Base-by-base conservation (phyloP, 2,888 invertebrate species). In the Eupithecia tripunctaria region DNA sequence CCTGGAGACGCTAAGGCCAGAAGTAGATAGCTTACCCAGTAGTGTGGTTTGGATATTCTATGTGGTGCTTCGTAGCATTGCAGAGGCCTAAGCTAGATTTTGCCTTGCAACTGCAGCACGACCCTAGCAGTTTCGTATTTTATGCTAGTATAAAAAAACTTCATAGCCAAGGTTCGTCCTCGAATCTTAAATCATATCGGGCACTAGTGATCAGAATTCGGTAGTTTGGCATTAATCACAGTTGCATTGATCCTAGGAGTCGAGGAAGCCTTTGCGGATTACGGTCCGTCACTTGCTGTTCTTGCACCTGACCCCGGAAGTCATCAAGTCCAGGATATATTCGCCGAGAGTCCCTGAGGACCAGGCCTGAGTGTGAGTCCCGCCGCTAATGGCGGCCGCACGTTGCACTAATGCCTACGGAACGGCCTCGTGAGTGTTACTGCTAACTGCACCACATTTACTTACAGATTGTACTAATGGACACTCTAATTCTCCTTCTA, bases 391-490 rank as follows among this genome's bases (percentile, higher is more conserved):
- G 32, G 32, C 18, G 36, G 15, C 41, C 36, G 62, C 62, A n/a
- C 25, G 25, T n/a, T 18, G n/a, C 47, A 10, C 2, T 36, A 63
- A 63, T 63, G 63, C 12, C 14, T 27, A 43, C 43, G 25, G 18
- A 63, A 12, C 36, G 36, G 63, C 0, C 63, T 8, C 27, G 25
- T 12, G 59, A 8, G 18, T 25, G 18, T 27, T 29, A 15, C 18
- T 47, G 43, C 43, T 47, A 47, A 47, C 51, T 51, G 32, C 32
- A 32, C n/a, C 29, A 32, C 32, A 25, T 38, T 41, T 38, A 41
- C 64, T 64, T 32, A 25, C 38, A 64, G 38, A 64, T 64, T 36
- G 12, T 36, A 21, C 38, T 64, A 64, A 64, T 64, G 38, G 64
- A 38, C 15, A 7, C 38, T 21, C 64, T 21, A 14, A 21, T 32